A percentile compares a stretch with the other conserved stretches of the same genome.
These are phyloP conservation scores for Haemorhous mexicanus DNA, from an alignment of 2,113 vertebrate species.

Conservation along the genomic window DNA sequence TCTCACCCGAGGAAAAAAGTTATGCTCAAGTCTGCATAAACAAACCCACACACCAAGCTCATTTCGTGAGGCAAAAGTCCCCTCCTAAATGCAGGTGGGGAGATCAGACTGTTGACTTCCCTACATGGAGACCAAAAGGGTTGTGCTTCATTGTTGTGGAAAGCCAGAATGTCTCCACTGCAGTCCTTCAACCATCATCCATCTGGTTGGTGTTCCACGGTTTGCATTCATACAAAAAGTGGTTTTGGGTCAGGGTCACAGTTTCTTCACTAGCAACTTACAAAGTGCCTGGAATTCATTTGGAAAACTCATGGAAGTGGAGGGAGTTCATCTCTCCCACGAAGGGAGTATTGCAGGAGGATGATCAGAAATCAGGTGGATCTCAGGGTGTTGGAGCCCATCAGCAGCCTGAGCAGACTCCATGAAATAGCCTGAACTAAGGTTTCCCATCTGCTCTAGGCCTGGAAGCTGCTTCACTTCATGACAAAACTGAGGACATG, in stretches of 20 bases:
- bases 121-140: rapidly evolving
- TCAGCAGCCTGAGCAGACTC: not conserved
- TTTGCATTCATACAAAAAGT: not conserved
- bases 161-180: not conserved
- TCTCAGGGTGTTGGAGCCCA: not conserved
- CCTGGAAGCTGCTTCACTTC: constrained; percentile 7
- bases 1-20: not conserved
- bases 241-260: not conserved
- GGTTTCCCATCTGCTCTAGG: not conserved
- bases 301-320: rapidly evolving
- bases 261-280: not conserved
- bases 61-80: not conserved
- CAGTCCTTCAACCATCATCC: not conserved
- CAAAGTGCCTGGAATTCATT: not conserved
- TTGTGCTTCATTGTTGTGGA: not conserved
- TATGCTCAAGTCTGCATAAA: not conserved
- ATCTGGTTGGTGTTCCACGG: not conserved
- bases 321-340: not conserved
- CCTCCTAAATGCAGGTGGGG: not conserved
- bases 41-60: constrained; percentile 30
- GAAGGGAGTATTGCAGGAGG: not conserved
- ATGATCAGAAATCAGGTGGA: not conserved
- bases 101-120: not conserved
- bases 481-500: not conserved
- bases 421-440: not conserved